Evolutionary conservation across 2,113 vertebrate genomes (phyloP).

Genomic region (Trachemys scripta): DNA sequence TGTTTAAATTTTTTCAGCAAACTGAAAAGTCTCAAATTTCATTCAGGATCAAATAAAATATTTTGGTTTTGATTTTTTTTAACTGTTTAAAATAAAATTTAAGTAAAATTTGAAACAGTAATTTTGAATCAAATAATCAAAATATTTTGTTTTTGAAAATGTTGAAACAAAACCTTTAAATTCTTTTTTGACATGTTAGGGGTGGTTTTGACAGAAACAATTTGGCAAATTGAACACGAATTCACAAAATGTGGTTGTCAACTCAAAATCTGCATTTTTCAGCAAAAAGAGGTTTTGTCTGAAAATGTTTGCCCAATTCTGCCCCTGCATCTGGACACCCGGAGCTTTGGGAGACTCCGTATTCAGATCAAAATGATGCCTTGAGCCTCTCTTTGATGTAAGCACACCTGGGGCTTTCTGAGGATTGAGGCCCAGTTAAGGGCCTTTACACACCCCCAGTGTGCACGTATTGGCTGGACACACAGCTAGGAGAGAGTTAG

Average conservation of each 20-base stretch:
- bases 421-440: background rate
- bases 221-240: background rate
- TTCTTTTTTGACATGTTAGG: background rate
- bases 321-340: background rate
- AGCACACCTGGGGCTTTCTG: background rate
- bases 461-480: background rate
- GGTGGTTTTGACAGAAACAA: background rate
- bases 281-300: background rate
- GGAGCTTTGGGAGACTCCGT: background rate
- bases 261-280: background rate
- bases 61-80: background rate
- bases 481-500: background rate
- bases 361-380: background rate
- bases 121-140: background rate
- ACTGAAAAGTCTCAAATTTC: background rate
- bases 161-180: background rate
- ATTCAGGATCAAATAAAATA: background rate
- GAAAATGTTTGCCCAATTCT: background rate
- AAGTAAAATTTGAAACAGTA: background rate
- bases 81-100: background rate
- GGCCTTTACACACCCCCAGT: background rate
- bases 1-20: background rate
- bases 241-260: background rate
- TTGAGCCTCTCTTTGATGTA: background rate
- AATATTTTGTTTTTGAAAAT: background rate